Evolutionary conservation across 2,888 invertebrate species (phyloP).

Genomic region (Tiphia femorata): DNA sequence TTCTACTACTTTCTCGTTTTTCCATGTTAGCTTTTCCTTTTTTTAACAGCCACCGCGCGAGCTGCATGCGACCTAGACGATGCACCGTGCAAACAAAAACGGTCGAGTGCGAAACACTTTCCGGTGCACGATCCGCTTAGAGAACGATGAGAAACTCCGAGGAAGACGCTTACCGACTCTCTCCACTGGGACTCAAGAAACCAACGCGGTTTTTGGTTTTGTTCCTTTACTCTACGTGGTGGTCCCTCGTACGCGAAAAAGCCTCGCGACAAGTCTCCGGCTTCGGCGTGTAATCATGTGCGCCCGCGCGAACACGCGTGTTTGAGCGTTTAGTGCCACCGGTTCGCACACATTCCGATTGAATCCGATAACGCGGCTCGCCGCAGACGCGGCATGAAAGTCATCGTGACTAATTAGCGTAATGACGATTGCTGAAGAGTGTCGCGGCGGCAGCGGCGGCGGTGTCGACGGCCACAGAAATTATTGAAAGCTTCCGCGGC

Average conservation of each 20-base stretch:
- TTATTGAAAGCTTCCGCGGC: slow-evolving; percentile 31
- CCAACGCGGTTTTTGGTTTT: too few species aligned
- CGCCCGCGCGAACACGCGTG: too few species aligned
- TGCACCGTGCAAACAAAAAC: not conserved
- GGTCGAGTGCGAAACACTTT: not conserved
- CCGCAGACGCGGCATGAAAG: slow-evolving; percentile 27
- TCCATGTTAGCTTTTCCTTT: not conserved
- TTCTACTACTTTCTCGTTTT: not conserved
- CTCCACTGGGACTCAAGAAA: too few species aligned
- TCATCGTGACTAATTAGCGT: slow-evolving; percentile 50
- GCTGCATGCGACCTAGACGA: not conserved
- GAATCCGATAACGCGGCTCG: slow-evolving; percentile 27
- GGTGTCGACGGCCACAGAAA: slow-evolving; percentile 18
- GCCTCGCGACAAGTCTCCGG: too few species aligned
- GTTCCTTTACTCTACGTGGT: too few species aligned
- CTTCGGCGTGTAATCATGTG: too few species aligned
- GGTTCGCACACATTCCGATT: slow-evolving; percentile 22
- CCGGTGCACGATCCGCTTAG: not conserved
- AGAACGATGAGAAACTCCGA: not conserved
- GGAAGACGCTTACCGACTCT: not conserved
- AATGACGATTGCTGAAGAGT: slow-evolving; percentile 38
- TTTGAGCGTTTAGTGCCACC: not conserved
- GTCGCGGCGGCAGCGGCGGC: not conserved
- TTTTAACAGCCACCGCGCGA: slow-evolving; percentile 1
- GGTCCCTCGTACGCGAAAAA: too few species aligned